Conservation (phyloP, 2,797 vertebrate genomes). For the Scolopax bukidnonensis region DNA sequence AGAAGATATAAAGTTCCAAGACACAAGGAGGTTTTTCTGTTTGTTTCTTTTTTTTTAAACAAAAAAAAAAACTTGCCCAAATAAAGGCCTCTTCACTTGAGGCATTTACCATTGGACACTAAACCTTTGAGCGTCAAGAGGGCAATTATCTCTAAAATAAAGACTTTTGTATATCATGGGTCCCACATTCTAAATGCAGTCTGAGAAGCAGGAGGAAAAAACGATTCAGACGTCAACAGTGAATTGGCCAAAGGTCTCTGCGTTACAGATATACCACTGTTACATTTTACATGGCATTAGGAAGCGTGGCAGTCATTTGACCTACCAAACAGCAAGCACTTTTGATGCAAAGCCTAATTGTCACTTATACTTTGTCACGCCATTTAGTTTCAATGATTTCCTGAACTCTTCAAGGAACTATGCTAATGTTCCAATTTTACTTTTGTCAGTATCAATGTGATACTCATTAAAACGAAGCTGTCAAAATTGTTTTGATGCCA, state of each 20-base stretch:
- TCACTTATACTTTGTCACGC: slow-evolving; percentile 71
- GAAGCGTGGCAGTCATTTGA: slow-evolving; percentile 77
- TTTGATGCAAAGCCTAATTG: slow-evolving; percentile 74
- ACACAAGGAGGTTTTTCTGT: background rate
- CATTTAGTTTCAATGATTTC: slow-evolving; percentile 68
- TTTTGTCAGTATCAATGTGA: slow-evolving; percentile 48
- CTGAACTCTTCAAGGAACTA: slow-evolving; percentile 57
- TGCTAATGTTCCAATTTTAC: slow-evolving; percentile 39
- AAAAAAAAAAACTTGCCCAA: background rate
- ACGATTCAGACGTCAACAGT: slow-evolving; percentile 36
- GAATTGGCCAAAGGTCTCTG: slow-evolving; percentile 59
- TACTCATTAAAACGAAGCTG: slow-evolving; percentile 49
- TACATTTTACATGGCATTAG: slow-evolving; percentile 62
- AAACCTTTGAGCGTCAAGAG: slow-evolving; percentile 60
- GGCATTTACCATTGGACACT: slow-evolving; percentile 54
- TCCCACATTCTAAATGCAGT: slow-evolving; percentile 63
- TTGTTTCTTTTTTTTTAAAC: background rate
- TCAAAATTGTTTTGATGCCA: slow-evolving; percentile 29
- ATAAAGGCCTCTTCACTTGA: background rate
- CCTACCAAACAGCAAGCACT: slow-evolving; percentile 70
- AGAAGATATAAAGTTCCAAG: slow-evolving; percentile 23
- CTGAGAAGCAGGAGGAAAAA: slow-evolving; percentile 62
- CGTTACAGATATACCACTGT: slow-evolving; percentile 68
- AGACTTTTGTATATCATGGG: slow-evolving; percentile 61
- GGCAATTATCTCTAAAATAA: slow-evolving; percentile 67